phyloP scores from a whole-genome alignment of 2,113 vertebrate genomes.

The Leucoraja erinaceus region DNA sequence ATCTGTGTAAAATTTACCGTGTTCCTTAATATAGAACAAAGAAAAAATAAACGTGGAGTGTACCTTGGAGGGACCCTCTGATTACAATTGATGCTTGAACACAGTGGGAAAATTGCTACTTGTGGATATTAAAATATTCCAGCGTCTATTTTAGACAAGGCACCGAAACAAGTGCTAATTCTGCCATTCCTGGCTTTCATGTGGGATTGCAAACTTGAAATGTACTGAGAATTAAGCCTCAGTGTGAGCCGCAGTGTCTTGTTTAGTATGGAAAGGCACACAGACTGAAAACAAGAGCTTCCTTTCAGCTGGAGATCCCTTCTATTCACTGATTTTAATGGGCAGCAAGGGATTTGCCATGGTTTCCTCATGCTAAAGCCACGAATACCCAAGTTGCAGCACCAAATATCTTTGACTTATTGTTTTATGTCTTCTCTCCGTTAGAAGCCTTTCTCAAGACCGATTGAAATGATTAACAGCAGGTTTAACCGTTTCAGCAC shows the following conservation, averaged over 20 bases:
- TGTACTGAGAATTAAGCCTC: background rate
- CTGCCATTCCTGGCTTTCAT: background rate
- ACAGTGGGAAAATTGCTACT: background rate
- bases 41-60: background rate
- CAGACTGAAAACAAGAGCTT: conserved; percentile 2
- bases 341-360: conserved; percentile 16
- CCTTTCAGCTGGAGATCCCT: conserved; percentile 24
- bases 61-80: background rate
- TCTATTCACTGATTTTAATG: conserved; percentile 31
- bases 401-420: conserved; percentile 4
- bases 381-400: conserved; percentile 10
- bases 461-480: background rate
- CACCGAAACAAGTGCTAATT: background rate
- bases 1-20: background rate
- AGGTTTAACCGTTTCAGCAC: conserved; percentile 9
- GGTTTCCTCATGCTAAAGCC: conserved; percentile 14
- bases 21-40: background rate
- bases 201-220: conserved; percentile 4
- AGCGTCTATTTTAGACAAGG: background rate
- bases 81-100: background rate
- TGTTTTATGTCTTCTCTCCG: background rate
- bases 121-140: background rate
- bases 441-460: background rate
- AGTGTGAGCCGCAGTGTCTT: conserved; percentile 21
- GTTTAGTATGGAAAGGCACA: background rate